phyloP scores from a whole-genome alignment of 37 sponge, comb jelly and placozoan species.

The Halisarca cf. caerulea region DNA sequence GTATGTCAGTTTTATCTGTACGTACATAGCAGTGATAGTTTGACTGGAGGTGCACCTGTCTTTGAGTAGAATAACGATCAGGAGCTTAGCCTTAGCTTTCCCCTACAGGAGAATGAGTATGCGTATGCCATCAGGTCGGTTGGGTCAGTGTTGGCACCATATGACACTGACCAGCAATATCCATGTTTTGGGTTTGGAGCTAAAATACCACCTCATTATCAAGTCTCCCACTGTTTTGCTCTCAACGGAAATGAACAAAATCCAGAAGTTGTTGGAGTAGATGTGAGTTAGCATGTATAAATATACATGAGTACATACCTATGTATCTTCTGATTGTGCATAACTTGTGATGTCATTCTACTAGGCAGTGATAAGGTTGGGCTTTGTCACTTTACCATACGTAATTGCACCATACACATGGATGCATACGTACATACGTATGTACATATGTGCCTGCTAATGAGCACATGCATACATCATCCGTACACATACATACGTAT shows the following conservation, averaged over 20 bases:
- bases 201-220: slow-evolving; percentile 9
- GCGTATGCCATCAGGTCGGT: slow-evolving; percentile 38
- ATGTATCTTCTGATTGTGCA: too few relatives aligned
- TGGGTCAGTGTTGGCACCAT: slow-evolving; percentile 44
- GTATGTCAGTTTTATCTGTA: too few relatives aligned
- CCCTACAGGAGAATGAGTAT: slow-evolving; percentile 33
- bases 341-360: too few relatives aligned
- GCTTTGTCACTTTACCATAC: too few relatives aligned
- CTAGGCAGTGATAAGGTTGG: too few relatives aligned
- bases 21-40: too few relatives aligned
- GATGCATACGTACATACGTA: not conserved
- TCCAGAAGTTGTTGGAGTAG: slow-evolving; percentile 50
- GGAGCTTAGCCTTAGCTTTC: too few relatives aligned
- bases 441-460: not conserved
- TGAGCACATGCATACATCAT: not conserved
- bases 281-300: slow-evolving; percentile 17
- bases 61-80: too few relatives aligned
- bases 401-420: too few relatives aligned
- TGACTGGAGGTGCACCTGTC: too few relatives aligned
- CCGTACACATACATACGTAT: not conserved
- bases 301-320: too few relatives aligned
- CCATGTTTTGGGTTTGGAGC: slow-evolving; percentile 56
- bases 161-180: slow-evolving; percentile 39
- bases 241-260: slow-evolving; percentile 31
- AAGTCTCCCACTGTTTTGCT: slow-evolving; percentile 49